phyloP scores from a whole-genome alignment of 2,888 invertebrate species.

The Mythimna albipuncta region DNA sequence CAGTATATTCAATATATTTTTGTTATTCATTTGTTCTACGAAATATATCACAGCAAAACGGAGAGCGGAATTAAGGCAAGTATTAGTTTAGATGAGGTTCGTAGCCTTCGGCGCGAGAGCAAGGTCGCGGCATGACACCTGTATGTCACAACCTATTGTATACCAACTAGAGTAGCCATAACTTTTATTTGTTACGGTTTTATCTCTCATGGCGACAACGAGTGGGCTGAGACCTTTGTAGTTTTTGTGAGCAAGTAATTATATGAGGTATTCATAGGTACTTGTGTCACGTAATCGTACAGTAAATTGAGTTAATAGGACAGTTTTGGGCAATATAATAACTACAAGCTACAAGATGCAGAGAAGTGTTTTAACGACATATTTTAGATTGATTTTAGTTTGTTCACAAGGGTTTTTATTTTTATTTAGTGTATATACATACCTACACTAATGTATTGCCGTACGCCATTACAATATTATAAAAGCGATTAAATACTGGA shows the following conservation, averaged over 20 bases:
- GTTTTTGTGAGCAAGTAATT: slow-evolving; percentile 7
- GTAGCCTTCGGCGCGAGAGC: slow-evolving; percentile 76
- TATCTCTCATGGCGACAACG: slow-evolving; percentile 27
- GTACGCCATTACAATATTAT: too few species aligned
- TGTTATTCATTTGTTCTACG: background rate
- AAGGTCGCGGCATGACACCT: slow-evolving; percentile 78
- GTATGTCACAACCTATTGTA: slow-evolving; percentile 69
- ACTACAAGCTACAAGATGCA: background rate
- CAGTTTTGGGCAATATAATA: background rate
- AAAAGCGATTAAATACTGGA: background rate
- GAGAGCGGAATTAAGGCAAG: slow-evolving; percentile 42
- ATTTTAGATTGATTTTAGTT: too few species aligned
- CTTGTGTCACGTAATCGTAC: slow-evolving; percentile 4
- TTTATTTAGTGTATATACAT: too few species aligned
- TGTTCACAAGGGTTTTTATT: too few species aligned
- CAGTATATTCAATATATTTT: background rate
- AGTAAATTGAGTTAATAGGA: background rate
- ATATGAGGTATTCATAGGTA: background rate
- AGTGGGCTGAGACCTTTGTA: slow-evolving; percentile 26
- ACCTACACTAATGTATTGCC: too few species aligned
- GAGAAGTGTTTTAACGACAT: too few species aligned
- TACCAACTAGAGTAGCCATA: slow-evolving; percentile 42
- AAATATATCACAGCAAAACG: background rate
- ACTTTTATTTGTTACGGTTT: slow-evolving; percentile 31
- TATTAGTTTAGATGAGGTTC: slow-evolving; percentile 68